These are phyloP conservation scores for Ganaspis brasiliensis DNA, from an alignment of 2,888 invertebrate species.

Conservation along the genomic window DNA sequence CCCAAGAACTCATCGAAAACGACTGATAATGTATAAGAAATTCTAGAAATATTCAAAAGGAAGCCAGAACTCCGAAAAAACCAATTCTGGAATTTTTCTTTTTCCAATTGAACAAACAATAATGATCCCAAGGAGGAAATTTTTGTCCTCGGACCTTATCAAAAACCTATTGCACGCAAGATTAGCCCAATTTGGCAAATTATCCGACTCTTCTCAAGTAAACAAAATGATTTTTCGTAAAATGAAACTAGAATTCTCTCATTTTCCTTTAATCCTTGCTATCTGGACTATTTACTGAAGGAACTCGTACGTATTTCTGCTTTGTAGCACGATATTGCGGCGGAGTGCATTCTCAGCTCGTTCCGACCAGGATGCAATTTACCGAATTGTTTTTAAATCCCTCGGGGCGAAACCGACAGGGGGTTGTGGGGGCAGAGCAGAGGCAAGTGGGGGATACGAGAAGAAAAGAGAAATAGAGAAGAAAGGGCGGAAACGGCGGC, in stretches of 20 bases:
- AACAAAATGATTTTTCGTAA: neutral
- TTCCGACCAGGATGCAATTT: slow-evolving; percentile 72
- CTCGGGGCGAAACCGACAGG: slow-evolving; percentile 65
- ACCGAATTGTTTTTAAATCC: slow-evolving; percentile 79
- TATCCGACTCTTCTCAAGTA: neutral
- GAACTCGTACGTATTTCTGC: slow-evolving; percentile 36
- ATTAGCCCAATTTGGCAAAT: no score
- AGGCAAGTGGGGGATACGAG: slow-evolving; percentile 44
- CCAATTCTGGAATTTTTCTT: no score
- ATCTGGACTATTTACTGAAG: slow-evolving; percentile 31
- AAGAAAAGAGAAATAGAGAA: slow-evolving; percentile 42
- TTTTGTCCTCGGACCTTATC: no score
- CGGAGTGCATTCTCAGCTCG: slow-evolving; percentile 59
- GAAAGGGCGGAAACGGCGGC: slow-evolving; percentile 66
- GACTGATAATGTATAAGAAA: no score
- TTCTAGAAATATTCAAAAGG: no score
- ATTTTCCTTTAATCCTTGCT: slow-evolving; percentile 16
- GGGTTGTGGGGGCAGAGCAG: slow-evolving; percentile 41
- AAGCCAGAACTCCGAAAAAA: no score
- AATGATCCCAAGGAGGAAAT: no score
- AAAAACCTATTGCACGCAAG: no score
- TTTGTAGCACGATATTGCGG: slow-evolving; percentile 35
- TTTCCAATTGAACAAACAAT: no score
- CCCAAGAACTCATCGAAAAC: no score
- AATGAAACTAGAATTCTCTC: slow-evolving; percentile 11